Conservation (phyloP, 2,888 invertebrate species). For the Nezara viridula region DNA sequence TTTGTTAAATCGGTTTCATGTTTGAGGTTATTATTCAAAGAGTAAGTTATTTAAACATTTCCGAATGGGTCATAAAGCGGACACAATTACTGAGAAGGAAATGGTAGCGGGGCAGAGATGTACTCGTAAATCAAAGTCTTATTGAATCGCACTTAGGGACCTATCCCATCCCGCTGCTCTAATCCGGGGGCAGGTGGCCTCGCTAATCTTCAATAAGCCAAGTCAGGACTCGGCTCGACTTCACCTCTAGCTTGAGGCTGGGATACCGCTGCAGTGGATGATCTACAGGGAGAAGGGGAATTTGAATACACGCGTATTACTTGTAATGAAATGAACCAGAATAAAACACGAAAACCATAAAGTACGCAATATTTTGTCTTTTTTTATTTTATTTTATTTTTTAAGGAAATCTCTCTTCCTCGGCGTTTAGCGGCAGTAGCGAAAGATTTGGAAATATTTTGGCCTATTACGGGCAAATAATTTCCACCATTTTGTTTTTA, state of each 20-base stretch:
- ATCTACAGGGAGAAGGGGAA: not conserved
- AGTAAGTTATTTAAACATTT: not conserved
- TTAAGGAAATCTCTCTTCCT: no score
- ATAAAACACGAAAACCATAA: no score
- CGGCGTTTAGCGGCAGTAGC: no score
- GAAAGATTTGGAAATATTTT: no score
- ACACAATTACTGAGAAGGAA: not conserved
- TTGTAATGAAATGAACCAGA: no score
- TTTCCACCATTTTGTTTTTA: no score
- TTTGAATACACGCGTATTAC: no score
- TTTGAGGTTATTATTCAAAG: not conserved
- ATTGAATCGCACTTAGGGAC: not conserved
- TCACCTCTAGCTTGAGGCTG: not conserved
- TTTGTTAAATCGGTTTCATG: no score
- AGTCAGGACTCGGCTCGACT: not conserved
- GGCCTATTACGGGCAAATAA: no score
- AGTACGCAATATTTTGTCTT: no score
- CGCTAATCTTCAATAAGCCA: constrained; percentile 1
- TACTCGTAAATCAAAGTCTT: constrained; percentile 2
- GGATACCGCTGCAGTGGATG: not conserved
- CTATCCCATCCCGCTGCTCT: not conserved
- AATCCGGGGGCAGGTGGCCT: not conserved
- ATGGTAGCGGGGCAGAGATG: not conserved
- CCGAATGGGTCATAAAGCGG: not conserved
- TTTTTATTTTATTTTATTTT: no score